Conservation (phyloP, 2,113 vertebrate genomes). For the Edolisoma coerulescens region DNA sequence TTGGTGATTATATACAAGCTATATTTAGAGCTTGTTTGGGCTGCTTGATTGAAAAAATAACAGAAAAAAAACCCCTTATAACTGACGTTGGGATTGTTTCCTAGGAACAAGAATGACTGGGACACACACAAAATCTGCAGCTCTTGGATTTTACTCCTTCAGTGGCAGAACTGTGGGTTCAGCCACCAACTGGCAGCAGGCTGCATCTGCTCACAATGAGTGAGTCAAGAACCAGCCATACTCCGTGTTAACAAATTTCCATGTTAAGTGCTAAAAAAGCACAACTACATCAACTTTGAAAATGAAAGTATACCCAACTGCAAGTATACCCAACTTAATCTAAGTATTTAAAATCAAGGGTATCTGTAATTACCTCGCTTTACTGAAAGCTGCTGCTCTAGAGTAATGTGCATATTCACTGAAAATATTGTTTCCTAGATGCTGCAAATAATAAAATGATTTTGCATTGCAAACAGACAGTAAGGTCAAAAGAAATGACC, state of each 20-base stretch:
- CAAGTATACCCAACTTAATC: background rate
- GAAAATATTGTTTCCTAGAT: background rate
- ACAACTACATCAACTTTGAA: background rate
- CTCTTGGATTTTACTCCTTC: background rate
- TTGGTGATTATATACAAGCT: background rate
- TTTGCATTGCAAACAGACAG: background rate
- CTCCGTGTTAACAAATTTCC: fast-evolving
- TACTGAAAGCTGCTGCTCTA: background rate
- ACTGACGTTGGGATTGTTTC: background rate
- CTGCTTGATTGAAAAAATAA: background rate
- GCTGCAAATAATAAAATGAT: background rate
- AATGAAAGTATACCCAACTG: background rate
- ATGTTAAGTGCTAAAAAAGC: background rate
- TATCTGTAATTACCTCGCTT: background rate
- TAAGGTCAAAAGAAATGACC: background rate
- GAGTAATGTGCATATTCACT: background rate
- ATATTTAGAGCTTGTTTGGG: conserved; percentile 3
- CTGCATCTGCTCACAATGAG: background rate
- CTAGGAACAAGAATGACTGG: background rate
- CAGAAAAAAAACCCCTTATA: background rate
- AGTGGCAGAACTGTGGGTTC: background rate
- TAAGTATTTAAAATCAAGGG: background rate
- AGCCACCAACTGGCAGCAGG: background rate
- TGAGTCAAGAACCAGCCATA: background rate
- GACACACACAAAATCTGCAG: background rate